These are phyloP conservation scores for Sebastes minor DNA, from an alignment of 2,797 vertebrate genomes.

Conservation along the genomic window DNA sequence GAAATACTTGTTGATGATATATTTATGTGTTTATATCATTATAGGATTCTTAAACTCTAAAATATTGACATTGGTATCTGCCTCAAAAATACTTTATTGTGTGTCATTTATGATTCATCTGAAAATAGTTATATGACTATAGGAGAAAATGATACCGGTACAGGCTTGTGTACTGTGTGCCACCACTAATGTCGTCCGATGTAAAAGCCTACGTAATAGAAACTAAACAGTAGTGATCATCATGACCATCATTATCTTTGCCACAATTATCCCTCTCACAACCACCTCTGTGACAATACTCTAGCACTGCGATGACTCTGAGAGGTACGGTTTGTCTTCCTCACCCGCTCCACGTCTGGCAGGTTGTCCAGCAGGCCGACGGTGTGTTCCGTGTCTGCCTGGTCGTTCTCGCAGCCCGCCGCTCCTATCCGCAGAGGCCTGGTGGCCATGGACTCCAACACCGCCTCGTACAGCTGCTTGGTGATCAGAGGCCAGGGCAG, in stretches of 20 bases:
- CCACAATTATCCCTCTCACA: slow-evolving; percentile 30
- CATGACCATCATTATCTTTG: slow-evolving; percentile 19
- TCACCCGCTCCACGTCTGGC: slow-evolving; percentile 94
- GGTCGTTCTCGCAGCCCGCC: slow-evolving; percentile 90
- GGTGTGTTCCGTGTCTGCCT: slow-evolving; percentile 85
- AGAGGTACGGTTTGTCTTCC: slow-evolving; percentile 4
- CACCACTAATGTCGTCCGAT: slow-evolving; percentile 4
- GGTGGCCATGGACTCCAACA: slow-evolving; percentile 90
- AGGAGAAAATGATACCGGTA: neutral
- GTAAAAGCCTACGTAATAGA: neutral
- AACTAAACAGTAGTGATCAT: slow-evolving; percentile 22
- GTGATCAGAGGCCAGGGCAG: slow-evolving; percentile 95
- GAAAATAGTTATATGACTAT: neutral
- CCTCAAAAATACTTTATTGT: neutral
- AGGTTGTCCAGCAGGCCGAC: slow-evolving; percentile 89
- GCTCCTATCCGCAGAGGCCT: slow-evolving; percentile 90
- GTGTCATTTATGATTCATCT: neutral
- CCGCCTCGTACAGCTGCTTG: slow-evolving; percentile 92
- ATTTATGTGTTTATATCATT: neutral
- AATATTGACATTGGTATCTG: neutral
- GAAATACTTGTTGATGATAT: neutral
- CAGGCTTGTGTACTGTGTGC: neutral
- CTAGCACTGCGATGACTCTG: neutral
- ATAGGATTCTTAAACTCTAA: neutral
- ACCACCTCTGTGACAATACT: neutral